Base-by-base conservation (phyloP, 2,113 vertebrate species). In the Tor tambroides region DNA sequence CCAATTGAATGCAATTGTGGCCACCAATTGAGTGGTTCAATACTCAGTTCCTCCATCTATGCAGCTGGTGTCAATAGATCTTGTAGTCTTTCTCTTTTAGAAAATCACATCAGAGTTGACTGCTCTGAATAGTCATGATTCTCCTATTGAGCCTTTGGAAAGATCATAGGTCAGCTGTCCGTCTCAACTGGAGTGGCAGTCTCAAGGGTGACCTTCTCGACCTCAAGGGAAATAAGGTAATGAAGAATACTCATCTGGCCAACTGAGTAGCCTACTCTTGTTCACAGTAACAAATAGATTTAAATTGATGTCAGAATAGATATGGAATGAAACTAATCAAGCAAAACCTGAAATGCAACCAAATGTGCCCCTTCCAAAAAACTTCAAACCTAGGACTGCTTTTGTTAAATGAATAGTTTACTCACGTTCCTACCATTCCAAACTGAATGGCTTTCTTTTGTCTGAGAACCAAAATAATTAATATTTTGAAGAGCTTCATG, bases 121-220 rank as follows among this genome's bases (percentile, higher is more conserved):
- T 74, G 32, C 21, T 86, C 71, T 74, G 75, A 86, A 74, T 5
- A 59, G 51, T 82, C 88, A 51, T 56, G 89, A 90, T 88, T 88
- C 69, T 90, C 83, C 15, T 56, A 91, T 91, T 85, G 89, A 92
- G 87, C 78, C 81, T 46, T 89, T 75, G 65, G 85, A 85, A 38
- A 79, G 89, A 90, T 89, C 88, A 80, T 32, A 56, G 94, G 91
- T 93, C 93, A 87, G 43, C 56, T 85, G 87, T 89, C 89, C 10
- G 5, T 91, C 79, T 80, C 30, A n/a, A 87, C 86, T 46, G 67
- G 5, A 23, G 59, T 80, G 91, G 86, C 91, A 89, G 80, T 92
- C 90, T 90, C 81, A 80, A 54, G 35, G 35, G 28, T 89, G 91
- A 92, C 91, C 92, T 87, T 78, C 23, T 14, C 89, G 89, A 91